Base-by-base conservation (phyloP, 1,140 invertebrate genomes). In the Plectrocnemia conspersa region DNA sequence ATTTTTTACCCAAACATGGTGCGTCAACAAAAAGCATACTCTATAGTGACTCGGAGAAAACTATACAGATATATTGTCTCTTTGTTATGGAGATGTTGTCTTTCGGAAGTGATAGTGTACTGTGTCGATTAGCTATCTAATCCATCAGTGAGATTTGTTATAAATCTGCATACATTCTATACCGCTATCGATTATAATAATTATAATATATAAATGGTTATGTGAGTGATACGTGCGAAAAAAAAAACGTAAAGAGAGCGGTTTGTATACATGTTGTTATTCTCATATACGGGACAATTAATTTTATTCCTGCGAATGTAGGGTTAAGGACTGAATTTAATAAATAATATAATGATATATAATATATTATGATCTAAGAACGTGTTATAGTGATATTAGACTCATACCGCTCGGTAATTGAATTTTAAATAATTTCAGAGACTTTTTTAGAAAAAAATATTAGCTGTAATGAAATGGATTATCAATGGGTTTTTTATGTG, bases 351-450 rank as follows among this genome's bases (percentile, higher is more conserved):
- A 55, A 59, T 60, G 27, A 56, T 59, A 52, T 52, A 52, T 52
- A 52, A 60, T 60, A 60, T 48, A 48, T 46, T 59, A 59, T 59
- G 33, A 60, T 53, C 42, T 60, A 60, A 60, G 58, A 56, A 33
- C 49, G 58, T 60, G 58, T 60, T 60, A 60, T 58, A 61, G 59
- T 61, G 59, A 61, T 61, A 61, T 61, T 61, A 61, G 59, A 61
- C 59, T 61, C 55, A 38, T 58, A 54, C 56, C 55, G 56, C 40
- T 50, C 46, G 59, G 59, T 61, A 58, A 57, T 53, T 56, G 58
- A 54, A 56, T 55, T 56, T 54, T 59, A 46, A 60, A 52, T 47
- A 25, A 60, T 53, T 61, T 56, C 55, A 40, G 53, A 61, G 59
- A 61, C 59, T 61, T 61, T 61, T 61, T 57, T 56, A 61, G 52